Evolutionary conservation across 2,113 vertebrate species (phyloP).

Genomic region (Oncorhynchus nerka): DNA sequence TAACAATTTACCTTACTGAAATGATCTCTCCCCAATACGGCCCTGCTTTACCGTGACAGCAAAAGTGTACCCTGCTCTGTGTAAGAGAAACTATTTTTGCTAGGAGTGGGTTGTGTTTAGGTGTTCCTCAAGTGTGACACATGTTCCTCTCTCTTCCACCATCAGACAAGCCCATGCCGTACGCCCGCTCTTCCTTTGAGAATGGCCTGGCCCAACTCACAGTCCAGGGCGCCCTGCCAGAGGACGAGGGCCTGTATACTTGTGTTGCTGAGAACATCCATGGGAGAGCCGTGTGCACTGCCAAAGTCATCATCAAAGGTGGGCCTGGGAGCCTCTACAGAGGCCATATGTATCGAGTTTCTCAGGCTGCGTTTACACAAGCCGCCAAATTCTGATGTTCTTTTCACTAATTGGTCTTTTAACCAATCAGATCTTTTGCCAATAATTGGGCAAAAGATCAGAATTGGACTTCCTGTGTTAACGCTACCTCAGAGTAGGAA

Average conservation of each 20-base stretch:
- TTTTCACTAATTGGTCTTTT: too few species aligned
- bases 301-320: constrained; percentile 81
- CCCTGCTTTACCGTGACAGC: neutral
- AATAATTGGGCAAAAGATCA: too few species aligned
- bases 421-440: too few species aligned
- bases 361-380: too few species aligned
- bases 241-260: constrained; percentile 79
- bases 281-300: constrained; percentile 77
- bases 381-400: too few species aligned
- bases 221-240: constrained; percentile 75
- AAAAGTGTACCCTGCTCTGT: neutral
- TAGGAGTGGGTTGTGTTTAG: neutral
- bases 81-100: neutral
- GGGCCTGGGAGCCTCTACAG: constrained; percentile 23
- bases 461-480: too few species aligned
- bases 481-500: too few species aligned
- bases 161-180: neutral
- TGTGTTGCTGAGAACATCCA: constrained; percentile 78
- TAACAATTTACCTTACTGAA: too few species aligned
- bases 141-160: neutral
- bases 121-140: neutral
- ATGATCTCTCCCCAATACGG: neutral
- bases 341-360: too few species aligned
- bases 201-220: constrained; percentile 72
- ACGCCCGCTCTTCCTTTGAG: constrained; percentile 46